phyloP scores from a whole-genome alignment of 2,888 invertebrate genomes.

The Plemyria rubiginata region DNA sequence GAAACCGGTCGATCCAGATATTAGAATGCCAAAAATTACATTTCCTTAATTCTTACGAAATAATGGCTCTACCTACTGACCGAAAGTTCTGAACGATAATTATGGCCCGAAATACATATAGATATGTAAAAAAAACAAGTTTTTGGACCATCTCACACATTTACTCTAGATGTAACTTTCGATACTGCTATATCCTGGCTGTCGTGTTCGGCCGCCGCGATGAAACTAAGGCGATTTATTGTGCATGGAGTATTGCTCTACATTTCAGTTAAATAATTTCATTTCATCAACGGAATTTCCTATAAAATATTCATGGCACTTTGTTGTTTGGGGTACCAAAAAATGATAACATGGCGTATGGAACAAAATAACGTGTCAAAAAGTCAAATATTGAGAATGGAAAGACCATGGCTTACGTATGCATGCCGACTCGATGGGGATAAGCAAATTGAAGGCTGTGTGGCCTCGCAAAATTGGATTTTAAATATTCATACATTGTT shows the following conservation, averaged over 20 bases:
- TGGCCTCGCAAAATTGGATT: conserved; percentile 38
- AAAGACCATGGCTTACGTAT: conserved; percentile 21
- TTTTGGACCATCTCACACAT: background rate
- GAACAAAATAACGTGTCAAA: conserved; percentile 31
- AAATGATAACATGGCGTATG: background rate
- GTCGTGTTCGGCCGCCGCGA: too few species aligned
- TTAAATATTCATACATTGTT: conserved; percentile 39
- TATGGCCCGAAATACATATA: background rate
- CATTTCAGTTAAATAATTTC: too few species aligned
- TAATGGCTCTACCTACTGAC: conserved; percentile 30
- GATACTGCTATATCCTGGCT: too few species aligned
- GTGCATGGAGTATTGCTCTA: too few species aligned
- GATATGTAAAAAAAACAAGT: background rate
- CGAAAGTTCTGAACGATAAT: conserved; percentile 23
- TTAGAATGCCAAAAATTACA: conserved; percentile 48
- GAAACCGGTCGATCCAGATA: conserved; percentile 50
- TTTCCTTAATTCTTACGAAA: conserved; percentile 44
- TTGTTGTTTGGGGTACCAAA: background rate
- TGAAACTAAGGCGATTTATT: too few species aligned
- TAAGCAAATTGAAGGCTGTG: conserved; percentile 26
- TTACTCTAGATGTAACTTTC: background rate
- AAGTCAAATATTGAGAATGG: conserved; percentile 10
- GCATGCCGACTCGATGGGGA: conserved; percentile 24
- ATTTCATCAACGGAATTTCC: too few species aligned
- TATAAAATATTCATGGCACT: background rate